phyloP scores from a whole-genome alignment of 2,888 invertebrate species.

The Operophtera brumata region DNA sequence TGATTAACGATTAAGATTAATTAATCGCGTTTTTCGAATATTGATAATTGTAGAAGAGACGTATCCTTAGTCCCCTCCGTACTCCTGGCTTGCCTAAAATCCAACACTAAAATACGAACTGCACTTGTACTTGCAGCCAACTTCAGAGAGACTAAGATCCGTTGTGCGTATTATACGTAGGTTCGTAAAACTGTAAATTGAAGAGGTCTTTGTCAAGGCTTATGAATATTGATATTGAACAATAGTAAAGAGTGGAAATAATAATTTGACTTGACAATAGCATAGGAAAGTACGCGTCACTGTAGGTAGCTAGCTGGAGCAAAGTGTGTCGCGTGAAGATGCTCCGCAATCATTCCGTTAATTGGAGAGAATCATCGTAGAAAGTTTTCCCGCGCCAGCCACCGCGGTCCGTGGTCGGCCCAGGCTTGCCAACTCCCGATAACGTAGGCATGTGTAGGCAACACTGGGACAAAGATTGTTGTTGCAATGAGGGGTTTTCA shows the following conservation, averaged over 20 bases:
- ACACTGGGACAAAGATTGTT: too few species aligned
- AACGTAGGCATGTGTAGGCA: not conserved
- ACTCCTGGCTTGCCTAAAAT: too few species aligned
- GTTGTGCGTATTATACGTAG: too few species aligned
- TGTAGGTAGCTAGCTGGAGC: conserved; percentile 63
- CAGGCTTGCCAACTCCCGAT: conserved; percentile 17
- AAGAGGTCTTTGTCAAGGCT: not conserved
- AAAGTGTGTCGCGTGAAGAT: conserved; percentile 74
- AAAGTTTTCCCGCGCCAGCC: conserved; percentile 51
- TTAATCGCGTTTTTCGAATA: too few species aligned
- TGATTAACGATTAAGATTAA: too few species aligned
- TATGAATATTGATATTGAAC: not conserved
- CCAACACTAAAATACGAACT: too few species aligned
- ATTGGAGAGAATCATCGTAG: conserved; percentile 80
- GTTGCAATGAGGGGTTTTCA: too few species aligned
- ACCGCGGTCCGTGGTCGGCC: conserved; percentile 14
- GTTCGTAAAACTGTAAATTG: not conserved
- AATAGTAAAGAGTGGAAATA: conserved; percentile 29
- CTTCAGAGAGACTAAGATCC: too few species aligned
- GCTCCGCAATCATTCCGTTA: conserved; percentile 76
- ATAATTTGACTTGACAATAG: conserved; percentile 25
- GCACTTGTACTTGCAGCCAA: too few species aligned
- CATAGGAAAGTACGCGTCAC: conserved; percentile 40
- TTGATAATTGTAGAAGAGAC: too few species aligned
- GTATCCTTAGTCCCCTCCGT: too few species aligned